Evolutionary conservation across 2,888 invertebrate genomes (phyloP).

Genomic region (Cinara cedri): DNA sequence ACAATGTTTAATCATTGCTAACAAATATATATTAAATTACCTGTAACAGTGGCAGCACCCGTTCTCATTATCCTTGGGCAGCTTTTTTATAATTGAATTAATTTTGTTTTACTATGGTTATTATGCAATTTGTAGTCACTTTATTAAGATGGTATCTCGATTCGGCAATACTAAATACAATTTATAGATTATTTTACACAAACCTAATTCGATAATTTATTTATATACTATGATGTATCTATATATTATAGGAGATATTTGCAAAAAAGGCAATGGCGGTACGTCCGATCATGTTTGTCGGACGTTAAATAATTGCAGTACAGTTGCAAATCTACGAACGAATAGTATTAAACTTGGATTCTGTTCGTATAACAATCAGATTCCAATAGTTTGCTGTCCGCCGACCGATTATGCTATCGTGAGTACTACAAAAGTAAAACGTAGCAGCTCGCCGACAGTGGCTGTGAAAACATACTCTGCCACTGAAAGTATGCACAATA

Average conservation of each 20-base stretch:
- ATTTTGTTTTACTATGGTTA: too few species aligned
- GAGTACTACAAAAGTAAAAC: not conserved
- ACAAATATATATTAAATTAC: too few species aligned
- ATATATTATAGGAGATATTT: slow-evolving; percentile 21
- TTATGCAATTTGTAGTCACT: too few species aligned
- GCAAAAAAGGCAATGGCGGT: not conserved
- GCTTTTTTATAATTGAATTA: too few species aligned
- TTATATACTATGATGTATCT: not conserved
- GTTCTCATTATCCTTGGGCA: too few species aligned
- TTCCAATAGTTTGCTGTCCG: slow-evolving; percentile 55
- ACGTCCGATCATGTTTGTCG: slow-evolving; percentile 41
- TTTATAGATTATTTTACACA: too few species aligned
- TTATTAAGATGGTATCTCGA: too few species aligned
- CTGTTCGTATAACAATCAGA: slow-evolving; percentile 39
- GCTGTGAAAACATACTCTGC: slow-evolving; percentile 1
- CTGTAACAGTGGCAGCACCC: too few species aligned
- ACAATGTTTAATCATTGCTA: too few species aligned
- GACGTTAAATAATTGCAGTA: slow-evolving; percentile 28
- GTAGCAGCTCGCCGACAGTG: not conserved
- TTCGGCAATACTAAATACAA: too few species aligned
- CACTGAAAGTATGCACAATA: slow-evolving; percentile 14
- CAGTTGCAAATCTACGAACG: slow-evolving; percentile 6
- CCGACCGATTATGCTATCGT: not conserved
- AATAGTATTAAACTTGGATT: slow-evolving; percentile 44
- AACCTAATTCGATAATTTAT: not conserved